Evolutionary conservation across 2,888 invertebrate genomes (phyloP), one percentile per base, ranked within the genome.

Genomic region (Chaitophorus viminalis): DNA sequence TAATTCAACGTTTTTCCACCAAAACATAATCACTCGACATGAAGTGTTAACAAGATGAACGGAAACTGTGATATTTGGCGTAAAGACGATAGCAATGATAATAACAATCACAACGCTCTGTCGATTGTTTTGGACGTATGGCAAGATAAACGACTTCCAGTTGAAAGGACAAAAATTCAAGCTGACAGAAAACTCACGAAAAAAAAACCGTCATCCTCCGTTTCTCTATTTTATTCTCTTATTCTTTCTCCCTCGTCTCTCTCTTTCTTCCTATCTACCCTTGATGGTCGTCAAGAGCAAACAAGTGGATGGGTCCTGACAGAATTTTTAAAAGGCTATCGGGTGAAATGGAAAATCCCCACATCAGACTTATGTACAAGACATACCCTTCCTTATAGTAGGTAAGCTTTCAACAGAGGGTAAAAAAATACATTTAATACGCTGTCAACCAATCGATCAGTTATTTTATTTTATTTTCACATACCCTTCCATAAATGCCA

Each of bases 371-470:
- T 36, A 54, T 82, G 83, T 76, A 65, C 65, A 31, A 84, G 75
- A 65, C 83, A 36, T 65, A 21, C 83, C 83, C 83, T 84, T 75
- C 60, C 83, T 60, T 74, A 74, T 72, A 70, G 60, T 65, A n/a
- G n/a, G n/a, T n/a, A n/a, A 11, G 29, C 74, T 75, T 77, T 46
- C 46, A 29, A 85, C 31, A 65, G 39, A 78, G 70, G 70, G 52
- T 68, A 78, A 78, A 86, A 70, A 86, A 79, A 86, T 79, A 86
- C 86, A 72, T 86, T 86, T 86, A 86, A 86, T 86, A 86, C 79
- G 86, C 79, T 74, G 86, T 86, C 86, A 86, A 79, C 86, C 86
- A 39, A 86, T 86, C 86, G 86, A 86, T 86, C 86, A 86, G 86
- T 86, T 79, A 54, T 86, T 86, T 33, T 68, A 77, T 77, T 85